Conservation (phyloP, 37 sponge, comb jelly and placozoan genomes). For the Chondrilla cf. caribensis region DNA sequence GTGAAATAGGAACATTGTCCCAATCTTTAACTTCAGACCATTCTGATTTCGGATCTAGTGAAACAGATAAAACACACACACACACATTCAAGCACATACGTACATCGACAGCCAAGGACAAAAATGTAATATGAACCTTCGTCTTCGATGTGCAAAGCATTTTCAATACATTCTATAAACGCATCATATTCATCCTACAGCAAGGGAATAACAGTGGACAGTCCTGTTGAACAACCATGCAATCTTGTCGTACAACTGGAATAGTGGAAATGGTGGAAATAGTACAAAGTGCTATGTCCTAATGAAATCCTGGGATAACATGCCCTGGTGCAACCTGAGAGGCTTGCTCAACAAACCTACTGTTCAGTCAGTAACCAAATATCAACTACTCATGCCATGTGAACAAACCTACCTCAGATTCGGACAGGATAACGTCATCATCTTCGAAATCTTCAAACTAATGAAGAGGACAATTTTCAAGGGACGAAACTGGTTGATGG, state of each 20-base stretch:
- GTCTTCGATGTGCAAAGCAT: constrained; percentile 39
- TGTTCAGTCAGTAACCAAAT: no score
- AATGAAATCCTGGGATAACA: no score
- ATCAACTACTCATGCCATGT: no score
- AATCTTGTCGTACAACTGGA: no score
- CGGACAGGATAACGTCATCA: constrained; percentile 31
- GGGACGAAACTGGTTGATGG: neutral
- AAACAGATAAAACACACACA: constrained; percentile 5
- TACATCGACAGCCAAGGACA: neutral
- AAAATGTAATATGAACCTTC: neutral
- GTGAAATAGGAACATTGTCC: constrained; percentile 9
- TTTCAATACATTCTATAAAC: constrained; percentile 63
- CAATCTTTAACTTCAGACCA: neutral
- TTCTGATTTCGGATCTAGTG: neutral
- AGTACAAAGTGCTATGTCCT: no score
- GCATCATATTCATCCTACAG: constrained; percentile 76
- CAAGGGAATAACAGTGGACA: neutral
- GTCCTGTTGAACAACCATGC: no score
- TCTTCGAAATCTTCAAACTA: constrained; percentile 70
- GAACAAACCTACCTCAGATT: constrained; percentile 39
- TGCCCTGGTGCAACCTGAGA: no score
- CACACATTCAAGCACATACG: neutral
- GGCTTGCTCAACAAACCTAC: no score
- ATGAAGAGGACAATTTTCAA: neutral
- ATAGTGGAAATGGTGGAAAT: neutral